phyloP scores from a whole-genome alignment of 1,140 invertebrate genomes.

The Drosophila arizonae region DNA sequence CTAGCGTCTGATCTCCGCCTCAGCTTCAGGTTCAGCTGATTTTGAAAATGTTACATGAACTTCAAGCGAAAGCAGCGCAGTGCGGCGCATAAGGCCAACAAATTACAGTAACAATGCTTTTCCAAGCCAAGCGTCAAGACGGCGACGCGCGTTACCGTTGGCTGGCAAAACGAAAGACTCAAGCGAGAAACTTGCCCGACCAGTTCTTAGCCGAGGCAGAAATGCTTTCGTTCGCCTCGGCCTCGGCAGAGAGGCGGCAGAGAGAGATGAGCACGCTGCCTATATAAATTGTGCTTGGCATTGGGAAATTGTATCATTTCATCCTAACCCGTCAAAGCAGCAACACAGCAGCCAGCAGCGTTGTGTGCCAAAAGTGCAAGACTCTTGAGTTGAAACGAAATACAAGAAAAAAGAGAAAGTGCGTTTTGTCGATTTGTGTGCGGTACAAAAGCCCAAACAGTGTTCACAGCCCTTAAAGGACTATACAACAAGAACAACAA shows the following conservation, averaged over 20 bases:
- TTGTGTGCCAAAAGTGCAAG: constrained; percentile 60
- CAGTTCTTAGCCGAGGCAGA: constrained; percentile 63
- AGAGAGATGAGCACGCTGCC: constrained; percentile 71
- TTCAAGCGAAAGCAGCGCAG: constrained; percentile 75
- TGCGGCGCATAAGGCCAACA: constrained; percentile 51
- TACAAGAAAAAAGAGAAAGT: constrained; percentile 76
- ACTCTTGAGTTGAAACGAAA: constrained; percentile 30
- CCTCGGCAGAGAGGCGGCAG: constrained; percentile 12
- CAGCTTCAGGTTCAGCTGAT: constrained; percentile 31
- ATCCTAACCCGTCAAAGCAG: constrained; percentile 83
- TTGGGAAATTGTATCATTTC: constrained; percentile 83
- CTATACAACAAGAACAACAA: constrained; percentile 53
- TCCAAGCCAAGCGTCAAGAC: constrained; percentile 47
- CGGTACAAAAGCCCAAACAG: constrained; percentile 55
- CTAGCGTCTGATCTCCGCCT: background rate
- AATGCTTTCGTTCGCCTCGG: constrained; percentile 67
- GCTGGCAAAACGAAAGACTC: constrained; percentile 80
- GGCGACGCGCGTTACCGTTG: constrained; percentile 67
- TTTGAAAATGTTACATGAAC: constrained; percentile 83
- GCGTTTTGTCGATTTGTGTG: constrained; percentile 62
- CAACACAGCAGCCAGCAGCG: constrained; percentile 75
- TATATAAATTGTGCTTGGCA: constrained; percentile 82
- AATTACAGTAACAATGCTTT: constrained; percentile 76
- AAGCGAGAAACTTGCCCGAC: constrained; percentile 81
- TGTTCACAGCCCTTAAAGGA: constrained; percentile 61